These are phyloP conservation scores for Cylas formicarius DNA, from an alignment of 1,140 invertebrate genomes.

Conservation along the genomic window DNA sequence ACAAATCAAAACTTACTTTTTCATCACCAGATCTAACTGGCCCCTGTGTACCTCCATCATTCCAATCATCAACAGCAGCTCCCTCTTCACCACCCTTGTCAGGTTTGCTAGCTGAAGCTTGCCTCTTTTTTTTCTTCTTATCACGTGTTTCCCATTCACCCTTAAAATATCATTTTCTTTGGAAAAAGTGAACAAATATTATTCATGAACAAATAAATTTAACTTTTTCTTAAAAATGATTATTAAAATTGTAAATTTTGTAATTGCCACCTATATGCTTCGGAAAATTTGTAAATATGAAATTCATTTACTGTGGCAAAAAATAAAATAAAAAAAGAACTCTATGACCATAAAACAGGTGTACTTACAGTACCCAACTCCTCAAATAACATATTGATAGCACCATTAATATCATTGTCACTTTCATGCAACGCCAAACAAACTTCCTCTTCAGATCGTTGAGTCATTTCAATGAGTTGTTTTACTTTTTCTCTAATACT, in stretches of 20 bases:
- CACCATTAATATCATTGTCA: conserved; percentile 67
- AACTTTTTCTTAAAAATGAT: too few species aligned
- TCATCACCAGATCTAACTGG: too few species aligned
- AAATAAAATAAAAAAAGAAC: conserved; percentile 9
- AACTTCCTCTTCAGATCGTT: conserved; percentile 73
- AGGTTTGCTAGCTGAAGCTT: conserved; percentile 38
- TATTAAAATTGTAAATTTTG: conserved; percentile 1
- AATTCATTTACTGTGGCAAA: too few species aligned
- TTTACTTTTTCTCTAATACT: conserved; percentile 57
- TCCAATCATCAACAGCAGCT: conserved; percentile 39
- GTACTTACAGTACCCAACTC: conserved; percentile 49
- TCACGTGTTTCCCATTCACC: conserved; percentile 71
- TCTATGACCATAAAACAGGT: too few species aligned
- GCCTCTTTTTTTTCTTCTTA: conserved; percentile 80
- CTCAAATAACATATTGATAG: conserved; percentile 70
- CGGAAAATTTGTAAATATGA: conserved; percentile 7
- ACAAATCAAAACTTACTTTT: too few species aligned
- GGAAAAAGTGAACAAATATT: too few species aligned
- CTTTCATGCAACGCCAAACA: conserved; percentile 75
- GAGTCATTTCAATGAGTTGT: conserved; percentile 73
- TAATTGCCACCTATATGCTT: neutral
- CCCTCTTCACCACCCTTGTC: conserved; percentile 42
- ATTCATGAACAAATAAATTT: too few species aligned
- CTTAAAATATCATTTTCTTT: conserved; percentile 43
- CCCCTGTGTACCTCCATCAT: conserved; percentile 25